These are phyloP conservation scores for Eudyptes chrysolophus DNA, from an alignment of 2,113 vertebrate species.

Conservation along the genomic window DNA sequence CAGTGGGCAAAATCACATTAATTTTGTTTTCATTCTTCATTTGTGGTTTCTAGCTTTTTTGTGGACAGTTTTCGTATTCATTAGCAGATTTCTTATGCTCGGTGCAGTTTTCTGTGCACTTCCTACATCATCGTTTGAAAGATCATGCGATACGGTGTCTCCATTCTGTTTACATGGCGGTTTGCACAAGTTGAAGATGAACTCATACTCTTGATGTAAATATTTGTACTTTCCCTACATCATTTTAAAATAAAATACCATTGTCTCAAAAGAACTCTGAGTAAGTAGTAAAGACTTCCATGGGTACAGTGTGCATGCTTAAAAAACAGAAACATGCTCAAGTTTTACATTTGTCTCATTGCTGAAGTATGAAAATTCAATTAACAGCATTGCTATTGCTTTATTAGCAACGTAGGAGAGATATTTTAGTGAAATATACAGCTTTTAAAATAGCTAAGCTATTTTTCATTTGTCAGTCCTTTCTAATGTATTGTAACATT, in stretches of 20 bases:
- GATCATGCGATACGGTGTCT: background rate
- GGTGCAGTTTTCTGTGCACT: background rate
- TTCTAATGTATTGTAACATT: constrained; percentile 3
- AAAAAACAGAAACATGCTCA: background rate
- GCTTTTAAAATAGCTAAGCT: background rate
- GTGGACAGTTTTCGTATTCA: background rate
- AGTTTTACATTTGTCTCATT: background rate
- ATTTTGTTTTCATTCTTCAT: constrained; percentile 35
- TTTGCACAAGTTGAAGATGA: background rate
- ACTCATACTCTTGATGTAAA: background rate
- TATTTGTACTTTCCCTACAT: background rate
- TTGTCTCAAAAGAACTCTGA: background rate
- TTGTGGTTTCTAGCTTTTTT: constrained; percentile 41
- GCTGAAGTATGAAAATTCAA: background rate
- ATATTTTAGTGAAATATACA: background rate
- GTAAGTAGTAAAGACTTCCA: background rate
- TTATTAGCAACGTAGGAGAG: background rate
- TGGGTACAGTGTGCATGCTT: background rate
- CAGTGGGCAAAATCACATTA: background rate
- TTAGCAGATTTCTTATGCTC: background rate
- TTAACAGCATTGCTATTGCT: background rate
- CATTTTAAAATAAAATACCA: background rate
- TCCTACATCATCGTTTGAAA: background rate
- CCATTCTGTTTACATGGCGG: background rate
- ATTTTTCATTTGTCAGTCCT: background rate